Percentiles rank a stretch among this genome's conserved stretches.
Evolutionary conservation across 2,113 vertebrate genomes (phyloP).

Genomic region (Cyanocitta stelleri): DNA sequence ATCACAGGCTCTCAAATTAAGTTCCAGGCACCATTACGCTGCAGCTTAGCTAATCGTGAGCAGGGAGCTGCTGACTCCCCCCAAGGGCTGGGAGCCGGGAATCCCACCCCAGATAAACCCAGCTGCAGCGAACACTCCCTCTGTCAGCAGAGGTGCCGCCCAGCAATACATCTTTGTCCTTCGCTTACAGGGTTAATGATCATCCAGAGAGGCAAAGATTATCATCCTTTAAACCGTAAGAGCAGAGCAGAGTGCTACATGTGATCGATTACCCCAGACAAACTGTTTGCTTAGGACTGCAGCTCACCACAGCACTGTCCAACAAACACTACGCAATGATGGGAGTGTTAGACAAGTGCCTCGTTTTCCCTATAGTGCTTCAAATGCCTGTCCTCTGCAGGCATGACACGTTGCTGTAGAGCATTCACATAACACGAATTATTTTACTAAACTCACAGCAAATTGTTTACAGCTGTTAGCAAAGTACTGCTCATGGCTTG

Average conservation of each 20-base stretch:
- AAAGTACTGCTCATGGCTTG: neutral
- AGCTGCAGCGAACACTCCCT: neutral
- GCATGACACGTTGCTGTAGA: neutral
- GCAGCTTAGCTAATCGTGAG: neutral
- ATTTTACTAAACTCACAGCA: neutral
- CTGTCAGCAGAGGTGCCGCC: neutral
- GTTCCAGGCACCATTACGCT: neutral
- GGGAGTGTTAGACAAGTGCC: neutral
- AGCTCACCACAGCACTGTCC: neutral
- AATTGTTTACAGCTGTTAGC: slow-evolving; percentile 7
- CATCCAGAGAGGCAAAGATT: neutral
- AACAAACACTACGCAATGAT: neutral
- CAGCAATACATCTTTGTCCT: neutral
- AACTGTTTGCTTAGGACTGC: neutral
- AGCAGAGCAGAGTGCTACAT: neutral
- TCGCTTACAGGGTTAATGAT: neutral
- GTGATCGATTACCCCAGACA: neutral
- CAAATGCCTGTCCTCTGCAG: neutral
- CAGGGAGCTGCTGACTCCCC: neutral
- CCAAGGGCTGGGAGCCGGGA: neutral
- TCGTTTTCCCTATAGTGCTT: neutral
- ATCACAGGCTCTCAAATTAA: neutral
- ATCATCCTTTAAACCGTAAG: neutral
- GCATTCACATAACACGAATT: neutral
- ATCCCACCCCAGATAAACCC: neutral